Base-by-base conservation (phyloP, 2,888 invertebrate genomes). In the Noctua janthe region DNA sequence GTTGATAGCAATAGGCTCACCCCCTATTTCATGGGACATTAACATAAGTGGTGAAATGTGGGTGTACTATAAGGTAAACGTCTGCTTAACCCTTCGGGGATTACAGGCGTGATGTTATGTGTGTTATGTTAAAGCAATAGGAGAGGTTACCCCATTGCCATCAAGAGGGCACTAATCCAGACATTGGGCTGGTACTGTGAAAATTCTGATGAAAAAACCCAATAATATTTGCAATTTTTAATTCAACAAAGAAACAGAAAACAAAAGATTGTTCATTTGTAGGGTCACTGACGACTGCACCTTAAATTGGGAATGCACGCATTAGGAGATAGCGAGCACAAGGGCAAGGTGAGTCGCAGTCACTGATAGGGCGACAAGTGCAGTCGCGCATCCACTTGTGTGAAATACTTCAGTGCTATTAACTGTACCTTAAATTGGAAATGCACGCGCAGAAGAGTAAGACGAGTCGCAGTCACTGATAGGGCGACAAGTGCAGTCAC, bases 321-420 rank as follows among this genome's bases (percentile, higher is more conserved):
- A 86, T 77, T 74, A 43, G 67, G 73, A 76, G 87, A 89, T 84
- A 86, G 71, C 47, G 17, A 76, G 47, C 39, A 64, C 80, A 88
- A 89, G 83, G 88, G 76, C 84, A 86, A 82, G 80, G 84, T 84
- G 78, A 82, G 76, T 64, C 71, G 78, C 6, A 54, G 71, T 54
- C 54, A 17, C 76, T 75, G 85, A 84, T 87, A 85, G 43, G 70
- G 54, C 1, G 59, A 70, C 56, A 74, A 59, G 47, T 69, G 76
- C 56, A 64, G 76, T 77, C 74, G 13, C 59, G 29, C 87, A 87
- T 85, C 84, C 66, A 77, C 39, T 71, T 0, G 4, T 69, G 87
- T 67, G 7, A 62, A 84, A 84, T 80, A 84, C 49, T 83, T 59
- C 5, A 7, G 20, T 35, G 23, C 20, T 35, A 35, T 20, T 43